Conservation (phyloP, 2,113 vertebrate genomes). For the Odobenus rosmarus region DNA sequence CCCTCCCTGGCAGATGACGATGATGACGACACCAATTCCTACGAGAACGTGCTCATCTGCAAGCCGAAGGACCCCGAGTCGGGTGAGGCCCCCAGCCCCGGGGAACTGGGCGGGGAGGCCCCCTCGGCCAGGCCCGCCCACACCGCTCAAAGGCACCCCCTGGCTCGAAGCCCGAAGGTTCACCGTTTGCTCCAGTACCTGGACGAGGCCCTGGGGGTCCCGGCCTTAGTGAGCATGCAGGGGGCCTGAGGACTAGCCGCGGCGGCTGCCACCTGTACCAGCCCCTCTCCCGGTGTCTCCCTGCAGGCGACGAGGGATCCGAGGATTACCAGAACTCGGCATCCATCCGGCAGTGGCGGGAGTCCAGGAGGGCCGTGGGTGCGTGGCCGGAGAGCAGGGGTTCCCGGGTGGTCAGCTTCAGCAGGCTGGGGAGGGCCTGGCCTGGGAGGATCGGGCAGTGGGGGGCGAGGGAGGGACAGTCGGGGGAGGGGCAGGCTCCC, state of each 20-base stretch:
- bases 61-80: rapidly evolving
- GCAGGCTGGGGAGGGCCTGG: neutral
- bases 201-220: neutral
- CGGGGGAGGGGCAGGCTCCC: neutral
- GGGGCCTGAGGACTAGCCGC: rapidly evolving
- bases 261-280: neutral
- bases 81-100: constrained; percentile 40
- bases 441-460: no score
- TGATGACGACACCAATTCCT: constrained; percentile 80
- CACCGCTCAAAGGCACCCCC: rapidly evolving
- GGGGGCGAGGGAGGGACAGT: neutral
- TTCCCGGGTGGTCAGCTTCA: rapidly evolving
- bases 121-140: neutral
- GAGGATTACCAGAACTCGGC: constrained; percentile 84
- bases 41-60: constrained; percentile 82
- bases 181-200: rapidly evolving
- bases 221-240: neutral
- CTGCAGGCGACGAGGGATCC: neutral
- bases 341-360: constrained; percentile 70
- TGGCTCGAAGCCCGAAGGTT: rapidly evolving
- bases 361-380: constrained; percentile 32
- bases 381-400: neutral
- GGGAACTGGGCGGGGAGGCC: rapidly evolving
- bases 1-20: constrained; percentile 73
- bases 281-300: neutral